These are phyloP conservation scores for Euspilapteryx auroguttella DNA, from an alignment of 2,888 invertebrate genomes.

Conservation along the genomic window DNA sequence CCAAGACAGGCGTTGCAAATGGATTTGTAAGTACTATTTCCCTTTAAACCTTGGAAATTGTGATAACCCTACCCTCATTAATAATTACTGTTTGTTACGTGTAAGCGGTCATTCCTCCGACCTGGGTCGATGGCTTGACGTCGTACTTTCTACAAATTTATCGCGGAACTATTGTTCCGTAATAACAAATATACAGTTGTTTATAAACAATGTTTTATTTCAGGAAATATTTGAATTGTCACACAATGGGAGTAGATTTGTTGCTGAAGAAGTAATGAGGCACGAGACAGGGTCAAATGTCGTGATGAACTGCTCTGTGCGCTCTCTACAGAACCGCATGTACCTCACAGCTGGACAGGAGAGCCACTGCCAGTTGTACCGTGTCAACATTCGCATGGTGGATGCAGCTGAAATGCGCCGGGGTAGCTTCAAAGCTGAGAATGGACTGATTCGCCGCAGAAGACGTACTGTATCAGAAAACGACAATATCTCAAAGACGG, in stretches of 20 bases:
- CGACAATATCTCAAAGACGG: conserved; percentile 45
- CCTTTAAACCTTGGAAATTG: conserved; percentile 3
- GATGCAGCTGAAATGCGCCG: conserved; percentile 60
- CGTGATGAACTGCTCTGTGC: conserved; percentile 88
- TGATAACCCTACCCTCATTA: not conserved
- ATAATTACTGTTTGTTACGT: not conserved
- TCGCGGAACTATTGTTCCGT: too few relatives aligned
- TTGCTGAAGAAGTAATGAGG: conserved; percentile 85
- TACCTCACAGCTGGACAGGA: conserved; percentile 90
- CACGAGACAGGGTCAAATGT: conserved; percentile 88
- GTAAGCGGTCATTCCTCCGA: not conserved
- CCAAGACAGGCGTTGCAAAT: conserved; percentile 96
- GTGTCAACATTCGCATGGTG: conserved; percentile 64
- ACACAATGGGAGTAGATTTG: conserved; percentile 79
- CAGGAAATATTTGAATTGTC: conserved; percentile 90
- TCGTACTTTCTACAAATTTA: too few relatives aligned
- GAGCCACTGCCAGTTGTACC: conserved; percentile 86
- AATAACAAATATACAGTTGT: too few relatives aligned
- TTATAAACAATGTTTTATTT: too few relatives aligned
- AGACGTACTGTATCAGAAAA: conserved; percentile 59
- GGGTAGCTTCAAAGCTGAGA: conserved; percentile 54
- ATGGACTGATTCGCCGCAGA: conserved; percentile 40
- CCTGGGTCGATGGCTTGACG: not conserved
- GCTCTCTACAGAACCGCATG: conserved; percentile 71
- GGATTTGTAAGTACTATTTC: conserved; percentile 79